Evolutionary conservation across 1,140 invertebrate species (phyloP).

Genomic region (Halesus radiatus): DNA sequence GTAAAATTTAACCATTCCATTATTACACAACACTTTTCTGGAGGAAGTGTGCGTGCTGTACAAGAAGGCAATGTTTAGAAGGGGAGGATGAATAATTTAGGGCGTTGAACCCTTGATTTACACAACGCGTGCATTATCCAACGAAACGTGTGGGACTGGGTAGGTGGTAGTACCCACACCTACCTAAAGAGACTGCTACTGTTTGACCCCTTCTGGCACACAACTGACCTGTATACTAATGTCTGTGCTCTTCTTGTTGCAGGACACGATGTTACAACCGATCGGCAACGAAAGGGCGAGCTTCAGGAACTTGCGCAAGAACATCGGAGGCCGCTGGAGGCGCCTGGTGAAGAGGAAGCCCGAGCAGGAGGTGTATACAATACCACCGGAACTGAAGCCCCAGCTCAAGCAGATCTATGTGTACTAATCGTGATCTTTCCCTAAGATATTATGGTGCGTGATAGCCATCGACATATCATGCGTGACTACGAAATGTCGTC

Average conservation of each 20-base stretch:
- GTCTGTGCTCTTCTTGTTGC: slow-evolving; percentile 66
- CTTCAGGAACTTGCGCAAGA: slow-evolving; percentile 85
- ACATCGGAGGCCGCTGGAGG: slow-evolving; percentile 85
- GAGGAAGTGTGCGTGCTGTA: too few relatives aligned
- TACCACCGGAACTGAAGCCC: slow-evolving; percentile 87
- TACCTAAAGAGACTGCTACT: slow-evolving; percentile 51
- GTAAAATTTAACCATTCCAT: too few relatives aligned
- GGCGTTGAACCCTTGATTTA: slow-evolving; percentile 33
- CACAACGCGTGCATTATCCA: slow-evolving; percentile 23
- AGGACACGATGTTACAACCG: slow-evolving; percentile 83
- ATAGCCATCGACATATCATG: slow-evolving; percentile 51
- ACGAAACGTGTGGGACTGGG: slow-evolving; percentile 59
- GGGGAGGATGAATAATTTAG: slow-evolving; percentile 11
- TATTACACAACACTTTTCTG: too few relatives aligned
- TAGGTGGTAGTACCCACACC: slow-evolving; percentile 59
- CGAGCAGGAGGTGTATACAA: slow-evolving; percentile 83
- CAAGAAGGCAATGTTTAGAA: neutral
- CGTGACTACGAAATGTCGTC: slow-evolving; percentile 48
- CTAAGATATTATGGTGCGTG: slow-evolving; percentile 51
- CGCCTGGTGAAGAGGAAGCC: slow-evolving; percentile 85
- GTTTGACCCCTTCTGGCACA: neutral
- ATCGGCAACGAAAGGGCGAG: slow-evolving; percentile 79
- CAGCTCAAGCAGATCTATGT: slow-evolving; percentile 92
- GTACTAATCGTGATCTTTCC: slow-evolving; percentile 71
- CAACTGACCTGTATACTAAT: slow-evolving; percentile 47